Evolutionary conservation across 2,888 invertebrate genomes (phyloP).

Genomic region (Eudemis profundana): DNA sequence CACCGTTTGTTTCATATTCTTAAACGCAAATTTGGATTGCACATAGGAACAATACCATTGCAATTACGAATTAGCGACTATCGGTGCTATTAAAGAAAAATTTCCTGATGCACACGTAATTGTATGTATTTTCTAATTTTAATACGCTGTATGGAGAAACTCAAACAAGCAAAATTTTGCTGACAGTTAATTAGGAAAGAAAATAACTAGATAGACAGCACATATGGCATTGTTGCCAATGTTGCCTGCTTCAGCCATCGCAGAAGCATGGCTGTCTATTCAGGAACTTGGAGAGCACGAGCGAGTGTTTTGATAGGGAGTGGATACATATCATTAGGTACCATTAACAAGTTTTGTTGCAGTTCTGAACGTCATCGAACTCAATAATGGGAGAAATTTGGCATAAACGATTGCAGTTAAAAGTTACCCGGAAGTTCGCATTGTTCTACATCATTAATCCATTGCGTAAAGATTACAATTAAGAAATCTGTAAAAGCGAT

Average conservation of each 20-base stretch:
- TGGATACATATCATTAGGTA: constrained; percentile 19
- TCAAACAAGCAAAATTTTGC: constrained; percentile 23
- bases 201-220: constrained; percentile 28
- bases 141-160: constrained; percentile 28
- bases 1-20: constrained; percentile 24
- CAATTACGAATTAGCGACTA: constrained; percentile 28
- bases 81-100: constrained; percentile 22
- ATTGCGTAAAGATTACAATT: constrained; percentile 25
- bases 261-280: constrained; percentile 21
- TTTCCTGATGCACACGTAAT: constrained; percentile 26
- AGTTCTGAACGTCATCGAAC: constrained; percentile 18
- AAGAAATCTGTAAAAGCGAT: constrained; percentile 10
- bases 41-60: constrained; percentile 26
- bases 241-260: constrained; percentile 26
- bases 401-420: constrained; percentile 20
- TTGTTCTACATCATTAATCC: constrained; percentile 21
- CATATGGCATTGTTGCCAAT: constrained; percentile 25
- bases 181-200: constrained; percentile 24
- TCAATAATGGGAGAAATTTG: constrained; percentile 17
- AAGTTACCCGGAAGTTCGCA: constrained; percentile 15
- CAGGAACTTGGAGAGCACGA: constrained; percentile 12
- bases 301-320: constrained; percentile 20
- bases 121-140: constrained; percentile 27
- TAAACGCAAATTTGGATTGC: constrained; percentile 24
- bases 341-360: constrained; percentile 15